These are phyloP conservation scores for Hypolimnas misippus DNA, from an alignment of 2,888 invertebrate genomes.

Conservation along the genomic window DNA sequence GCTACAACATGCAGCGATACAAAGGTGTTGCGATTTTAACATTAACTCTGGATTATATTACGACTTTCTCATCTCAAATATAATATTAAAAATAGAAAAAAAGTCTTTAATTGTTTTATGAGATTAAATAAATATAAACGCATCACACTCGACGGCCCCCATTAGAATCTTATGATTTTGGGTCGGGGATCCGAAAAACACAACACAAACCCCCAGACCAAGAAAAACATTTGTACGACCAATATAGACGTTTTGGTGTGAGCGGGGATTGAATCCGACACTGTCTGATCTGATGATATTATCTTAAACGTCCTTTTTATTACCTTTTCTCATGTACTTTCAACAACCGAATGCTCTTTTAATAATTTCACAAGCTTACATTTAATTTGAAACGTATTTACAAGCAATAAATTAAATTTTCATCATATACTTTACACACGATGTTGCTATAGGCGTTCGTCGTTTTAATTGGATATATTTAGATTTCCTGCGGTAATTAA, in stretches of 20 bases:
- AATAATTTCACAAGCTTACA: background rate
- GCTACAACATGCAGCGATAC: background rate
- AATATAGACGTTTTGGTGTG: no score
- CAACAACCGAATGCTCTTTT: background rate
- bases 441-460: slow-evolving; percentile 21
- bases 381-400: slow-evolving; percentile 6
- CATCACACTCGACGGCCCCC: no score
- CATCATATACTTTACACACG: slow-evolving; percentile 13
- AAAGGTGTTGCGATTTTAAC: background rate
- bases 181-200: no score
- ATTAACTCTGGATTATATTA: no score
- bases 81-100: no score
- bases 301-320: background rate
- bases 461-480: slow-evolving; percentile 23
- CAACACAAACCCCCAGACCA: no score
- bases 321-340: background rate
- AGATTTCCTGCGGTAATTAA: slow-evolving; percentile 32
- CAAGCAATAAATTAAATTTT: slow-evolving; percentile 24
- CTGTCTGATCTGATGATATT: no score
- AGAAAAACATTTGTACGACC: no score
- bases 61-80: no score
- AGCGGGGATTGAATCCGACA: no score
- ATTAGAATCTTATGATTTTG: no score
- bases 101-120: background rate
- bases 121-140: no score